Evolutionary conservation across 2,888 invertebrate species (phyloP), one percentile per base, ranked within the genome.

Genomic region (Oasisia sp.): DNA sequence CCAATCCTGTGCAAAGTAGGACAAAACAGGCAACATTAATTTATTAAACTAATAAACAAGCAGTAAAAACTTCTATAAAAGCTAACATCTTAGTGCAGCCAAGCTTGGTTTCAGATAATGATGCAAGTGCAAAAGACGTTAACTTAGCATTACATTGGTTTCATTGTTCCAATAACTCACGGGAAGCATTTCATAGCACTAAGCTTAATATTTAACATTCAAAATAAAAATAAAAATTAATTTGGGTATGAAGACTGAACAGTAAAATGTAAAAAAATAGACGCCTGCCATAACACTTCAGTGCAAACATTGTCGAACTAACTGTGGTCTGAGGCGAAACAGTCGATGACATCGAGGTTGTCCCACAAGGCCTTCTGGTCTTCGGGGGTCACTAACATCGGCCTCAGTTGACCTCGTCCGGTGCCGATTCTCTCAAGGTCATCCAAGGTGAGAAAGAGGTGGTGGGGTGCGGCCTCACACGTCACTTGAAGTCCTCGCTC

Each of bases 311-410:
- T 27, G 32, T 56, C 5, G 19, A n/a, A 91, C 93, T 92, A 93
- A 97, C 97, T 99, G 96, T 99, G 99, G 96, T 99, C 99, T 0
- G 99, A 99, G 9, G 99, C 99, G 97, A 99, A 99, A 93, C 99
- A 98, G 97, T 99, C 99, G 94, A 99, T 99, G 14, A 98, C 97
- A 94, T 98, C 98, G 95, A 99, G 97, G 96, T 99, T 99, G 94
- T 99, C 99, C 99, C 99, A 99, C n/a, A 99, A 97, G 12, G 99
- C 99, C 94, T 98, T 97, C 95, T 98, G 98, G 96, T 99, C 99
- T 96, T 99, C 98, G 32, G 97, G 97, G 0, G 98, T 97, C 92
- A 98, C 98, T 12, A 99, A 97, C 89, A 97, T 97, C 0, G 99
- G 99, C 2, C 98, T 97, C 0, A 99, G 99, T 97, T 98, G 98